A percentile compares a stretch with the other conserved stretches of the same genome.
Evolutionary conservation across 2,797 vertebrate genomes (phyloP).

Genomic region (Lates japonicus): DNA sequence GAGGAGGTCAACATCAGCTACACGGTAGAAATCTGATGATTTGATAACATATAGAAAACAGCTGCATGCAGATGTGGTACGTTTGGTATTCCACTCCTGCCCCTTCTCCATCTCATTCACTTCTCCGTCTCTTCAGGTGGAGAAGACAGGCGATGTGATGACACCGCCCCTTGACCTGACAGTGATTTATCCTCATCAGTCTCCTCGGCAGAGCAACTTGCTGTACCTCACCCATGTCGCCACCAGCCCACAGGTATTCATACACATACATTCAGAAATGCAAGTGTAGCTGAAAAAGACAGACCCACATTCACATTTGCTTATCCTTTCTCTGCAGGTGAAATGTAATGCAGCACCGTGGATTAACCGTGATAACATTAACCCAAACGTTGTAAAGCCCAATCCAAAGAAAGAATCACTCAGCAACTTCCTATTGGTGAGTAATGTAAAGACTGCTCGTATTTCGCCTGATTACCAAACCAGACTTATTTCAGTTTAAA

Average conservation of each 20-base stretch:
- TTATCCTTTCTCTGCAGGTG: slow-evolving; percentile 78
- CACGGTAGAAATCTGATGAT: slow-evolving; percentile 80
- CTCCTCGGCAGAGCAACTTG: slow-evolving; percentile 85
- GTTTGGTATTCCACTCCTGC: neutral
- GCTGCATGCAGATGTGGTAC: neutral
- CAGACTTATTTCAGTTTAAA: no score
- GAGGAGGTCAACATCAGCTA: slow-evolving; percentile 92
- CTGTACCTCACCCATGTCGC: slow-evolving; percentile 89
- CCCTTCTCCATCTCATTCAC: neutral
- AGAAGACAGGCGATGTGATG: slow-evolving; percentile 82
- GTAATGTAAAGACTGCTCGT: slow-evolving; percentile 35
- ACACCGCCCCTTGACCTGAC: slow-evolving; percentile 87
- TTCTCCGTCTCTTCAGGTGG: slow-evolving; percentile 83
- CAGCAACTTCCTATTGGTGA: slow-evolving; percentile 83
- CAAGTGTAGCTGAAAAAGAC: neutral
- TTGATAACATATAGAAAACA: neutral
- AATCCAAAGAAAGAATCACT: slow-evolving; percentile 86
- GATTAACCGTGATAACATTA: slow-evolving; percentile 84
- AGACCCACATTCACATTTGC: neutral
- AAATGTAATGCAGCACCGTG: slow-evolving; percentile 79
- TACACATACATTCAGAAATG: neutral
- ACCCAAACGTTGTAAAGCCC: slow-evolving; percentile 31
- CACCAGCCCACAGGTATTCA: slow-evolving; percentile 57
- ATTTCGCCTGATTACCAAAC: neutral
- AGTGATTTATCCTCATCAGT: slow-evolving; percentile 88